phyloP scores from a whole-genome alignment of 1,140 invertebrate genomes.

The Ptiloglossa arizonensis region DNA sequence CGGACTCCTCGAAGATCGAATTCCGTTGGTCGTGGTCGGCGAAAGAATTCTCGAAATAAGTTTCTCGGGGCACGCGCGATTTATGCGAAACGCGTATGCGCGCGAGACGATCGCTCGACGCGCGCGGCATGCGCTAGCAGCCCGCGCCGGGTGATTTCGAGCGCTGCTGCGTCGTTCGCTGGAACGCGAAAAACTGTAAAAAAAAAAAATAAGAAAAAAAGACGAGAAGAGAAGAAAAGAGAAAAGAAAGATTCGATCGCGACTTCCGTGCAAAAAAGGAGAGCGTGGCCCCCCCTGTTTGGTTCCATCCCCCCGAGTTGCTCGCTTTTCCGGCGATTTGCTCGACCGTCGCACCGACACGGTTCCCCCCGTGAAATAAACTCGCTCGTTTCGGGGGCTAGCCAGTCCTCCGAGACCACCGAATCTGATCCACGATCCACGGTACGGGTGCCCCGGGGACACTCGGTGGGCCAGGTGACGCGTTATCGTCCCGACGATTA shows the following conservation, averaged over 20 bases:
- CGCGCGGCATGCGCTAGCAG: conserved; percentile 2
- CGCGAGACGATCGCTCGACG: conserved; percentile 3
- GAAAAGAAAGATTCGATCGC: too few species aligned
- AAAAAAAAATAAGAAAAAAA: too few species aligned
- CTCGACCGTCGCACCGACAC: not conserved
- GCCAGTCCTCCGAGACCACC: too few species aligned
- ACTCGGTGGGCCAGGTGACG: not conserved
- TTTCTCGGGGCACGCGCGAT: not conserved
- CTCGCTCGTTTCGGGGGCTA: too few species aligned
- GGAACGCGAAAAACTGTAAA: too few species aligned
- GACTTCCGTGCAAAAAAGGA: too few species aligned
- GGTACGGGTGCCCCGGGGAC: not conserved
- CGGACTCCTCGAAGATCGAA: not conserved
- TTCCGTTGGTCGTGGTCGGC: conserved; percentile 3
- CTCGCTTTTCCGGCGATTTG: too few species aligned
- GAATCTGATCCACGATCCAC: not conserved
- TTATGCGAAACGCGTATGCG: conserved; percentile 34
- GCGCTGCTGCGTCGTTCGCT: not conserved
- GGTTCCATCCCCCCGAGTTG: too few species aligned
- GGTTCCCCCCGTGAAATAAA: too few species aligned
- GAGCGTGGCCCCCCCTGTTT: too few species aligned
- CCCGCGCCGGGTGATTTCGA: not conserved
- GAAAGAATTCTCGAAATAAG: not conserved
- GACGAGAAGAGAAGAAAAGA: too few species aligned
- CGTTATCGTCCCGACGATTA: conserved; percentile 5